Base-by-base conservation (phyloP, 2,113 vertebrate species). In the Calonectris borealis region DNA sequence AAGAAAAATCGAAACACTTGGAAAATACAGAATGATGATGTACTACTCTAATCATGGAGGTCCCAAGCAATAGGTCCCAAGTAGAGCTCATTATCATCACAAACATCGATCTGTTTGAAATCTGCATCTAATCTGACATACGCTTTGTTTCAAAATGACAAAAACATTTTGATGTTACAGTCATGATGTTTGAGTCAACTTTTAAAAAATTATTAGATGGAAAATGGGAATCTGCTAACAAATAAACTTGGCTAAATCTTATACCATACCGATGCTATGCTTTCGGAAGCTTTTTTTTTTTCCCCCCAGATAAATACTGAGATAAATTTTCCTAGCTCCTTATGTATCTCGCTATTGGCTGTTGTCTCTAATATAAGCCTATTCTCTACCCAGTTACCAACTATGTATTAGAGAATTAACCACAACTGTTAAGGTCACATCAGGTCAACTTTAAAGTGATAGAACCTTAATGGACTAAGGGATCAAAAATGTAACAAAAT, bases 321-420 rank as follows among this genome's bases (percentile, higher is more conserved):
- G 73, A 44, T 65, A 70, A 89, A 75, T 93, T 95, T 92, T 92
- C 44, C 40, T 96, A 36, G 71, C 62, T 89, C 60, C 54, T 76
- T 71, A 71, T 20, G 69, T 26, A 92, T 68, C 61, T 92, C 2
- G 9, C 94, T 83, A 93, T 96, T 96, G 94, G 90, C 44, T 92
- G 90, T 48, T 40, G 4, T 60, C 80, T 91, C 60, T 40, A 79
- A 92, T 77, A 52, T 94, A 98, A 97, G 79, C 91, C 87, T 94
- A 75, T 96, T 95, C 85, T 98, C 91, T 97, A 94, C 96, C 92
- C 92, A 95, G 94, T 93, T 97, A 97, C 90, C 69, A 96, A 85
- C 46, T 87, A 84, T 82, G 92, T 89, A 95, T 97, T 93, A 97
- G n/a, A 96, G 93, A 96, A 97, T 96, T 83, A 97, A 87, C 80